phyloP scores from a whole-genome alignment of 2,888 invertebrate species.

The Athripsodes cinereus region DNA sequence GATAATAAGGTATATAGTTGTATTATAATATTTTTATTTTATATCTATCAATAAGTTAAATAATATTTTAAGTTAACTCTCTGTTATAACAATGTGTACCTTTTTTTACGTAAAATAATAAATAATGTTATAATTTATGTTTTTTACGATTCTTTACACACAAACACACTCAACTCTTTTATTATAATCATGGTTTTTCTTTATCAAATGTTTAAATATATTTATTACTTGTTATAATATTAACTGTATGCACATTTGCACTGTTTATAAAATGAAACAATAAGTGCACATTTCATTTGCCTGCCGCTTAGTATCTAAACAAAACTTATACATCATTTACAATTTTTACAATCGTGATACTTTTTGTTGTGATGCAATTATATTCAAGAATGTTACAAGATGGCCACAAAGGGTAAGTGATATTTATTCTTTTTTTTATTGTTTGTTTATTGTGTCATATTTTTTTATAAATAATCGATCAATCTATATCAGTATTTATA shows the following conservation, averaged over 20 bases:
- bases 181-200: too few relatives aligned
- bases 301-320: not conserved
- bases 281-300: not conserved
- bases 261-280: too few relatives aligned
- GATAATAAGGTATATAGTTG: too few relatives aligned
- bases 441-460: not conserved
- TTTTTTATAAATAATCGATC: too few relatives aligned
- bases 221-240: too few relatives aligned
- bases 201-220: not conserved
- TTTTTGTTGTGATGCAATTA: not conserved
- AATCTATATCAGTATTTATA: too few relatives aligned
- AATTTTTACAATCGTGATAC: not conserved
- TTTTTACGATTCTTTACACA: not conserved
- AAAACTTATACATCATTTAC: not conserved
- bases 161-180: not conserved
- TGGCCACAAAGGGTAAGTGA: not conserved
- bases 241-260: too few relatives aligned
- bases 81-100: not conserved
- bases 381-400: not conserved
- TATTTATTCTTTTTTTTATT: not conserved
- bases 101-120: conserved; percentile 1
- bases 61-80: not conserved
- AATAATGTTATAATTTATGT: conserved; percentile 1
- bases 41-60: too few relatives aligned
- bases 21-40: too few relatives aligned